These are phyloP conservation scores for Cromileptes altivelis DNA, from an alignment of 2,113 vertebrate genomes.

Conservation along the genomic window DNA sequence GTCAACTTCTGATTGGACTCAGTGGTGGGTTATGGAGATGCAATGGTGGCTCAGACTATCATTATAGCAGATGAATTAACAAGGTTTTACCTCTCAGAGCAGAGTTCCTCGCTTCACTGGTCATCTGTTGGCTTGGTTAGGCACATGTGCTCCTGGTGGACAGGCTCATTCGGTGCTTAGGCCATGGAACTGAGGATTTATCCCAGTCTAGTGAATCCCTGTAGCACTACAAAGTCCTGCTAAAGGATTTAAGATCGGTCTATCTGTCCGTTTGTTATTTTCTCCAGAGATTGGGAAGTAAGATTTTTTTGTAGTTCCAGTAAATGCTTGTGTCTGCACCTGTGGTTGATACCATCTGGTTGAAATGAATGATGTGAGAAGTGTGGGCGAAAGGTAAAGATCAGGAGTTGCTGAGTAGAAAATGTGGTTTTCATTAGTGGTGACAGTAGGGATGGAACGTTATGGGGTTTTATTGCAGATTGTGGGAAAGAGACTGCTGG, in stretches of 20 bases:
- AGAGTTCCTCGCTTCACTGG: slow-evolving; percentile 69
- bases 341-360: slow-evolving; percentile 35
- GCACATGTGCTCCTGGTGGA: slow-evolving; percentile 65
- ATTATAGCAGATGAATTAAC: slow-evolving; percentile 75
- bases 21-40: slow-evolving; percentile 49
- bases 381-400: slow-evolving; percentile 35
- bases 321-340: slow-evolving; percentile 50
- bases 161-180: slow-evolving; percentile 69
- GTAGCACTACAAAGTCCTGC: slow-evolving; percentile 66
- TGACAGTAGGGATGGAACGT: too few relatives aligned
- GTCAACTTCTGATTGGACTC: slow-evolving; percentile 51
- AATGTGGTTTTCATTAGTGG: slow-evolving; percentile 24
- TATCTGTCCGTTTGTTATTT: slow-evolving; percentile 49
- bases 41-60: slow-evolving; percentile 62
- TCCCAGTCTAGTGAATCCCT: slow-evolving; percentile 78
- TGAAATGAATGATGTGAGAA: slow-evolving; percentile 38
- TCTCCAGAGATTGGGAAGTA: slow-evolving; percentile 34
- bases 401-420: slow-evolving; percentile 30
- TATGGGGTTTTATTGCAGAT: too few relatives aligned
- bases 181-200: slow-evolving; percentile 80
- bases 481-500: too few relatives aligned
- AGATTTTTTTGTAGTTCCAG: slow-evolving; percentile 48
- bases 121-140: slow-evolving; percentile 73
- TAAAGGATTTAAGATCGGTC: slow-evolving; percentile 74
- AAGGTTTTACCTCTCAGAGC: slow-evolving; percentile 69